Conservation (phyloP, 2,113 vertebrate genomes). For the Triplophysa tibetana region DNA sequence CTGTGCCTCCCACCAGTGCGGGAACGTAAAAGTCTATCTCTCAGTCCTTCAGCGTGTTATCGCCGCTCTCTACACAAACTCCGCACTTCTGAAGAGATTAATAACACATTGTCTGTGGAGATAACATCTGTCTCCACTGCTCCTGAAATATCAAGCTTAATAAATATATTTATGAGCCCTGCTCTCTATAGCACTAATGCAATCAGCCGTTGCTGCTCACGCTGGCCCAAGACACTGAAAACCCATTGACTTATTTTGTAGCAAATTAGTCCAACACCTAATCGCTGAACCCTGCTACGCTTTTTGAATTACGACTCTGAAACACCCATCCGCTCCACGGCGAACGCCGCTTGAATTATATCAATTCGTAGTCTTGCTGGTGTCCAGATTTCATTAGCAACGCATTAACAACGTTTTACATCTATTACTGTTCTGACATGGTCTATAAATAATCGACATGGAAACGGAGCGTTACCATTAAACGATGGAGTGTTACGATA, state of each 20-base stretch:
- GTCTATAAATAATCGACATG: conserved; percentile 97
- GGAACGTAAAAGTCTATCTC: conserved; percentile 21
- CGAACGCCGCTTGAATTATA: conserved; percentile 94
- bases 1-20: conserved; percentile 35
- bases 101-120: conserved; percentile 67
- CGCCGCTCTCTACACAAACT: conserved; percentile 61
- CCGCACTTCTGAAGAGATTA: conserved; percentile 65
- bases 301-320: conserved; percentile 90
- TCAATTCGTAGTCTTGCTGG: conserved; percentile 96
- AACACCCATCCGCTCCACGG: conserved; percentile 81
- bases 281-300: conserved; percentile 92
- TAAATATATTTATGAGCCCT: conserved; percentile 94
- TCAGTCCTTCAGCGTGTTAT: conserved; percentile 43
- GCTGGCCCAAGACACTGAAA: conserved; percentile 85
- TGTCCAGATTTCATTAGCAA: conserved; percentile 99
- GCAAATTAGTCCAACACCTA: conserved; percentile 93
- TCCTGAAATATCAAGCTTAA: conserved; percentile 89
- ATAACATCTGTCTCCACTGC: conserved; percentile 74
- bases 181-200: conserved; percentile 88
- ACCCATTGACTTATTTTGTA: conserved; percentile 88
- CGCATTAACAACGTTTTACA: conserved; percentile 97
- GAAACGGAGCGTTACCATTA: conserved; percentile 86
- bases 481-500: conserved; percentile 88
- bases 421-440: conserved; percentile 97
- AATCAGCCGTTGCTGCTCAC: conserved; percentile 88